Evolutionary conservation across 2,888 invertebrate genomes (phyloP).

Genomic region (Lapara coniferarum): DNA sequence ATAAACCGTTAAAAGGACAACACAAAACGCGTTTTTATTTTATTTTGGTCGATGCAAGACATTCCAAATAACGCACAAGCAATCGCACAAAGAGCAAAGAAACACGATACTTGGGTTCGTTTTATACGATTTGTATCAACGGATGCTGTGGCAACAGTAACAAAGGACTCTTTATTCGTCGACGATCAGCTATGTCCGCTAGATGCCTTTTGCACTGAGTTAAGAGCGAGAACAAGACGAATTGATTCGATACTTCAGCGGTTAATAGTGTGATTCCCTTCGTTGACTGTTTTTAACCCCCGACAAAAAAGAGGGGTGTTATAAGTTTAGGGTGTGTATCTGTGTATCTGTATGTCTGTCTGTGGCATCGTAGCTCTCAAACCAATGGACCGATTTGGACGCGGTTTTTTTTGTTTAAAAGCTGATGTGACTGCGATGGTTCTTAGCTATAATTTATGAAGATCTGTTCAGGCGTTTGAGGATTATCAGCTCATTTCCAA

Average conservation of each 20-base stretch:
- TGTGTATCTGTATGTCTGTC: too few species aligned
- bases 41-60: constrained; percentile 5
- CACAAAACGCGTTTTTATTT: background rate
- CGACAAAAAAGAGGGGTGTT: too few species aligned
- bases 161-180: constrained; percentile 67
- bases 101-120: constrained; percentile 22
- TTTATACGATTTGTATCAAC: constrained; percentile 51
- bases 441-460: too few species aligned
- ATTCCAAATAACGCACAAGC: constrained; percentile 1
- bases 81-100: constrained; percentile 14
- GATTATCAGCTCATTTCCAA: too few species aligned
- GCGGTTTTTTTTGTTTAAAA: too few species aligned
- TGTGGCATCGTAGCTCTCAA: too few species aligned
- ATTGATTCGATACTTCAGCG: constrained; percentile 25
- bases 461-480: too few species aligned
- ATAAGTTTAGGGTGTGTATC: too few species aligned
- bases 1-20: constrained; percentile 1
- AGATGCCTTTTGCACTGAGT: constrained; percentile 34
- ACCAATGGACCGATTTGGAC: too few species aligned
- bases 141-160: constrained; percentile 63
- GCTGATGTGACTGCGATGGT: too few species aligned
- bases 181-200: constrained; percentile 55
- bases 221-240: constrained; percentile 32
- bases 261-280: background rate
- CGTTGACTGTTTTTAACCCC: background rate